Conservation (phyloP, 2,113 vertebrate species). For the Taurulus bubalis region DNA sequence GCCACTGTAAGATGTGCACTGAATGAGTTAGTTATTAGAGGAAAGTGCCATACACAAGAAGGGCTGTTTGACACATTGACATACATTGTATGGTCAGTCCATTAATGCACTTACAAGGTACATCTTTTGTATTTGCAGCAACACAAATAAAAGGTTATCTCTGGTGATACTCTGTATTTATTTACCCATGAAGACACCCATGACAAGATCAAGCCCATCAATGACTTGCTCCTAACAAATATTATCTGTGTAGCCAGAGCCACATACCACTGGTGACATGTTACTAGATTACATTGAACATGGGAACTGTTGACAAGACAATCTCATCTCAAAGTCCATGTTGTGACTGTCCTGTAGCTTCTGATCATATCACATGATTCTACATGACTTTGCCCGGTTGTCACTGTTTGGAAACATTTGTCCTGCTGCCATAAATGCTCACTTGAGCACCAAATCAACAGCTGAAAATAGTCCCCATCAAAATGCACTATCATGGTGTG, state of each 20-base stretch:
- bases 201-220: background rate
- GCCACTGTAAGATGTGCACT: background rate
- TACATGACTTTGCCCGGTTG: background rate
- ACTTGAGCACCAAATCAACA: background rate
- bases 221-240: background rate
- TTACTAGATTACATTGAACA: background rate
- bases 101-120: background rate
- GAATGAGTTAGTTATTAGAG: background rate
- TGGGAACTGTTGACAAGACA: background rate
- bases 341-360: background rate
- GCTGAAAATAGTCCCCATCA: background rate
- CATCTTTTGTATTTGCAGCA: background rate
- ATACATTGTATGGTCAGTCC: background rate
- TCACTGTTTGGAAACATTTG: background rate
- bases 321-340: background rate
- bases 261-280: background rate
- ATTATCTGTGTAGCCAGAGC: background rate
- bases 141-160: background rate
- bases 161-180: background rate
- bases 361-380: background rate
- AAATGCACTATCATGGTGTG: background rate
- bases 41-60: background rate
- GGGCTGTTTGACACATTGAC: background rate
- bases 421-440: background rate
- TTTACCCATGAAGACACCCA: background rate